Conservation (phyloP, 2,888 invertebrate species). For the Tipula lateralis region DNA sequence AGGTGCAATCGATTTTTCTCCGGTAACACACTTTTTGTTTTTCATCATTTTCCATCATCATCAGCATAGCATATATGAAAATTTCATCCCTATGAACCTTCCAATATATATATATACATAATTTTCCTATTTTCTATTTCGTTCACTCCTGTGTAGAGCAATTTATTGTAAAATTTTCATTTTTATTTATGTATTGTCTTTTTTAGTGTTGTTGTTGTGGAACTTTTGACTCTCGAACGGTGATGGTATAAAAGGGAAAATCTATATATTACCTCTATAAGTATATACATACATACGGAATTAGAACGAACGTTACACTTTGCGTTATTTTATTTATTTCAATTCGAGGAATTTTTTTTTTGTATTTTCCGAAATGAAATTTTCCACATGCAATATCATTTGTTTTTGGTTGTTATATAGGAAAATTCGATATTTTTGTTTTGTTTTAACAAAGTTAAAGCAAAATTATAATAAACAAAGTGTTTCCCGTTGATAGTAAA, state of each 20-base stretch:
- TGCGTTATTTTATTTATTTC: background rate
- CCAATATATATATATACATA: background rate
- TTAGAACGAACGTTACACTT: background rate
- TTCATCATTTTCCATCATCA: constrained; percentile 26
- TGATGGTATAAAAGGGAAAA: background rate
- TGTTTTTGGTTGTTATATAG: background rate
- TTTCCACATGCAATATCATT: background rate
- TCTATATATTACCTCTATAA: background rate
- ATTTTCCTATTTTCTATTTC: background rate
- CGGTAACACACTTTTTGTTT: constrained; percentile 28
- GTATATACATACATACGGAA: background rate
- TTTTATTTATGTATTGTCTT: constrained; percentile 12
- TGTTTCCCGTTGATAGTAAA: background rate
- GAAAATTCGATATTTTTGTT: background rate
- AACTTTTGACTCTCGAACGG: background rate
- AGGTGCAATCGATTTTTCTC: constrained; percentile 28
- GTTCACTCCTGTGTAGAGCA: background rate
- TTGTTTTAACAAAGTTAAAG: background rate
- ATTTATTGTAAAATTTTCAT: constrained; percentile 19
- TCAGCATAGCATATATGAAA: background rate
- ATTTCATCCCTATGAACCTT: background rate
- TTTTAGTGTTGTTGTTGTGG: too few relatives aligned
- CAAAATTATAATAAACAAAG: background rate
- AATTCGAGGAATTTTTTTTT: background rate
- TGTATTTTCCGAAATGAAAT: background rate